Evolutionary conservation across 2,888 invertebrate species (phyloP), one percentile per base, ranked within the genome.

Genomic region (Volucella inanis): DNA sequence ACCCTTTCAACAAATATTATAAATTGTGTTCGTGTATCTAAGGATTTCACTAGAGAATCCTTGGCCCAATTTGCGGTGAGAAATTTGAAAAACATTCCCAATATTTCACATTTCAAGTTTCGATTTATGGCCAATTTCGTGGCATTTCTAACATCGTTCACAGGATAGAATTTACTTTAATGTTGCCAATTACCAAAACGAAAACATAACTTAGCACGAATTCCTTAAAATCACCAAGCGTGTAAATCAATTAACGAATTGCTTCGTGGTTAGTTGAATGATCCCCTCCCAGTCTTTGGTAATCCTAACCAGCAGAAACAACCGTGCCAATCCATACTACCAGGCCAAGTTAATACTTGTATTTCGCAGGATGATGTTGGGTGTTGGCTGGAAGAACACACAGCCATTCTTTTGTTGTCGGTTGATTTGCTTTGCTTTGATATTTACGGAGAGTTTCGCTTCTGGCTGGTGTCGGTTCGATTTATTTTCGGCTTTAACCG

Each of bases 391-490:
- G 41, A 31, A 31, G 43, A 8, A 8, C 43, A 57, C n/a, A n/a
- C 38, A 22, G 31, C 62, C 62, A 77, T 47, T 70, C 62, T 41
- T 9, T 49, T 14, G 22, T 31, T 41, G 22, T 70, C 62, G 43
- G 64, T 57, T 78, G 62, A 71, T 64, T 78, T 62, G 64, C 14
- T 71, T 71, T 57, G 64, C 78, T 78, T 71, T 78, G 64, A 57
- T 62, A 70, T 61, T 68, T 55, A 39, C 39, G 14, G 10, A 11
- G 39, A 15, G 14, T 57, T 31, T 14, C 38, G 47, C 57, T 57
- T 38, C 14, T 38, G n/a, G 50, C 15, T 39, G n/a, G 39, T 62
- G 47, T 62, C 2, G 55, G 47, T 31, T 12, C 49, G 47, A 41
- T 62, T 77, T 71, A 57, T 78, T 78, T 71, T 57, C 11, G 41